phyloP scores from a whole-genome alignment of 2,797 vertebrate genomes.

The Chanos chanos region DNA sequence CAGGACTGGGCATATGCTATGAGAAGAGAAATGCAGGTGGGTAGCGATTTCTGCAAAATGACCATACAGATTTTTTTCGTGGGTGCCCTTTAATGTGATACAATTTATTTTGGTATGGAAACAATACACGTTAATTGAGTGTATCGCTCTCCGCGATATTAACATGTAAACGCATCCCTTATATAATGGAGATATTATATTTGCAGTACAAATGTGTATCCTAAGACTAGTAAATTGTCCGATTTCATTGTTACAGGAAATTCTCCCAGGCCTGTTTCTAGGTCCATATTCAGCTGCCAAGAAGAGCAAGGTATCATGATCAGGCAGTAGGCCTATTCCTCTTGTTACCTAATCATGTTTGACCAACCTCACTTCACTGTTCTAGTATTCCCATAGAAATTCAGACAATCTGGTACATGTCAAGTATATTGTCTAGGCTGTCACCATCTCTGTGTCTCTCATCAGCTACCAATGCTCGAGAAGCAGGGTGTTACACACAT shows the following conservation, averaged over 20 bases:
- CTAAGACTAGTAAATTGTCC: not conserved
- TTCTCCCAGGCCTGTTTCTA: constrained; percentile 95
- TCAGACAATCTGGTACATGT: too few species aligned
- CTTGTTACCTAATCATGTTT: not conserved
- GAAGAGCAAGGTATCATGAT: constrained; percentile 92
- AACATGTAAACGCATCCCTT: too few species aligned
- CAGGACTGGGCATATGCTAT: constrained; percentile 99
- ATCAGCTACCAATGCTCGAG: constrained; percentile 89
- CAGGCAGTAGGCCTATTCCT: not conserved
- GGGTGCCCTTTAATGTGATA: not conserved
- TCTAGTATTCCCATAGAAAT: too few species aligned
- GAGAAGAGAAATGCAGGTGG: constrained; percentile 98
- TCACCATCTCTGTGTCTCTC: constrained; percentile 28
- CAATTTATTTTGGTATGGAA: not conserved
- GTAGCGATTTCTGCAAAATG: not conserved
- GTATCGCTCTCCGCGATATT: too few species aligned
- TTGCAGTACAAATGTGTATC: too few species aligned
- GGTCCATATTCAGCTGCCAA: constrained; percentile 98
- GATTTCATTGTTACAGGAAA: constrained; percentile 76
- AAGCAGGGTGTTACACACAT: constrained; percentile 94
- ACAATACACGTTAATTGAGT: not conserved
- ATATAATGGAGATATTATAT: not conserved
- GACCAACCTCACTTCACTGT: not conserved
- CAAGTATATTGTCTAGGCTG: not conserved
- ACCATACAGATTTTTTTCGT: not conserved